Base-by-base conservation (phyloP, 2,113 vertebrate species). In the Pollimyrus isidori region DNA sequence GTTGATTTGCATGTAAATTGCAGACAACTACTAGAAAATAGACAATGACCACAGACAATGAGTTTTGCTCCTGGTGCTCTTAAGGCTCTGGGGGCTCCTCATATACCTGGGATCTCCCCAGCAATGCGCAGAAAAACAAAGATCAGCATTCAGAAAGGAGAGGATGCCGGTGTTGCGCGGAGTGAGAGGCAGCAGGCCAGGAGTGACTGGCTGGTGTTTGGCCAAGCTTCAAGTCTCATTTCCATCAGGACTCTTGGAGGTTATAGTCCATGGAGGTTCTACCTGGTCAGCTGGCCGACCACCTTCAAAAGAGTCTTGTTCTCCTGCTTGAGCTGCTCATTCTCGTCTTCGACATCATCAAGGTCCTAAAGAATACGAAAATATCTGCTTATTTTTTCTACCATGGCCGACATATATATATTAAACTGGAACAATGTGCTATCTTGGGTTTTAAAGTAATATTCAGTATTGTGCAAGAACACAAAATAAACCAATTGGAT, bases 251-350 rank as follows among this genome's bases (percentile, higher is more conserved):
- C 3, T 86, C 53, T 13, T 92, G 35, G 35, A 35, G 35, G 35
- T 35, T 35, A 35, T 91, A 90, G 50, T 26, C 90, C 90, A 65
- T 80, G 46, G 90, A 89, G 92, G 93, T 96, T 98, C 97, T 99
- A 99, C 97, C 98, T 98, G 89, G 98, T 99, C 94, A 99, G 96
- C 95, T 99, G 98, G 83, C 98, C 97, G 89, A 99, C 98, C 93
- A 99, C 98, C 95, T 99, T 99, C 94, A 99, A 96, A 93, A 99
- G 97, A 90, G 98, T 99, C 96, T 99, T 99, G 94, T 99, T 99
- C 96, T 99, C 98, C 92, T 99, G 98, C 93, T 99, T 99, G 90
- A 99, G 95, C 86, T 99, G 98, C 93, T 99, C 98, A 23, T 99
- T 99, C 96, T 99, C 98, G 58, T 99, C 98, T 94, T 99, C 98